Base-by-base conservation (phyloP, 1,140 invertebrate species). In the Hormaphis cornu region DNA sequence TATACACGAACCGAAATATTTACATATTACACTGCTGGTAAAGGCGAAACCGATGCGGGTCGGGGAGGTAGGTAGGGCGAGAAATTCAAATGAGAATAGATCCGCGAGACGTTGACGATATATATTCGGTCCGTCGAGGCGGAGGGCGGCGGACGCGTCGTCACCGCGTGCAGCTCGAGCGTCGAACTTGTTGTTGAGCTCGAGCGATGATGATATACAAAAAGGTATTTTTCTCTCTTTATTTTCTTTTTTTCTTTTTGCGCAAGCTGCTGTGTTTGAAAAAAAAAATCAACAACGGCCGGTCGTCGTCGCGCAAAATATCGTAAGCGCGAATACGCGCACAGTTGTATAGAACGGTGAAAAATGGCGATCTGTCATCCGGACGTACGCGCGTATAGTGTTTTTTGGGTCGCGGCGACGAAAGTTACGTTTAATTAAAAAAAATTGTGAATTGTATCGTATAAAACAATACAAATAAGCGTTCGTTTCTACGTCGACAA, bases 31-130 rank as follows among this genome's bases (percentile, higher is more conserved):
- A 16, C 42, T 48, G 33, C 33, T 30, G 61, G 61, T 26, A 33
- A 66, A 66, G 35, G 26, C 52, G 22, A 63, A 66, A 50, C 28
- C 44, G 46, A 44, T 35, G 14, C 8, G 61, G 0, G n/a, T 2
- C 9, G 59, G 22, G 10, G 26, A 18, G 42, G 7, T 4, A 28
- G 42, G 37, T 8, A 12, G 8, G 16, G 9, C 8, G 20, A 66
- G 28, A 66, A 66, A 66, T 66, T 66, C 61, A 66, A 66, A 66
- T 66, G 61, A 66, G 61, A 48, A n/a, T n/a, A 63, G 40, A 63
- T 56, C 53, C 52, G 28, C 7, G 22, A 24, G 54, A 40, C 35
- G 54, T 40, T 40, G 33, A 58, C 54, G 9, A 9, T 4, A 9
- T 9, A 6, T 26, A 48, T 46, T 42, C 58, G 28, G 24, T 46